A percentile compares a stretch with the other conserved stretches of the same genome.
These are phyloP conservation scores for Stylophora pistillata DNA, from an alignment of 64 coral and sea anemone species.

Conservation along the genomic window DNA sequence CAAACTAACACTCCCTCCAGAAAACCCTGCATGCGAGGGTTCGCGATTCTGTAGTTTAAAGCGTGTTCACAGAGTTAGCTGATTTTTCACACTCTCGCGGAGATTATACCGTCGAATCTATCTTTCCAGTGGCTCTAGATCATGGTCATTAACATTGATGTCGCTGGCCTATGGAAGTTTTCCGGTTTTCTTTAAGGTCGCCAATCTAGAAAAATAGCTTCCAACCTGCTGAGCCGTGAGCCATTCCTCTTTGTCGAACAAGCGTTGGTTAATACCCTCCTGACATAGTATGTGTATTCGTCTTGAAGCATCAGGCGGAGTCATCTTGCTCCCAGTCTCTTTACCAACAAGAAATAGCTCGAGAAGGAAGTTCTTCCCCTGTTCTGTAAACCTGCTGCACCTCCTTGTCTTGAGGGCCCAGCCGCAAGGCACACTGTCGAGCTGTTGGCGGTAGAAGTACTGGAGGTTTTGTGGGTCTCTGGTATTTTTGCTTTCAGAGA, in stretches of 20 bases:
- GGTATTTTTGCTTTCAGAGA: conserved; percentile 41
- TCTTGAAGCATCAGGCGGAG: conserved; percentile 16
- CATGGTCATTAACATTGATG: neutral
- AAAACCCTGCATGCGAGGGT: too few relatives aligned
- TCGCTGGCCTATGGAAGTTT: neutral
- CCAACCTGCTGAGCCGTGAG: neutral
- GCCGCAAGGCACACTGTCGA: neutral
- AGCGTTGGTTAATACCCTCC: conserved; percentile 6
- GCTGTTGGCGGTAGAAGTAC: conserved; percentile 10
- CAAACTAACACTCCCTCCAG: too few relatives aligned
- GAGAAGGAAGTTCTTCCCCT: conserved; percentile 20
- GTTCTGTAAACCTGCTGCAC: conserved; percentile 1
- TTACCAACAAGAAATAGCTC: conserved; percentile 18
- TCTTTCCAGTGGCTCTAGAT: conserved; percentile 8
- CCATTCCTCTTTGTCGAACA: conserved; percentile 25
- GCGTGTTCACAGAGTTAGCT: conserved; percentile 24
- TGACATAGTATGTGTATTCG: neutral
- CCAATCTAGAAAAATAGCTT: neutral
- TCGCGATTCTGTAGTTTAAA: conserved; percentile 7
- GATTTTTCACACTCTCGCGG: neutral
- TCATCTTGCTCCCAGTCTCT: neutral
- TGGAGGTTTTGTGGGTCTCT: conserved; percentile 19
- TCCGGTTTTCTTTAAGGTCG: conserved; percentile 20
- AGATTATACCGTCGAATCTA: too few relatives aligned
- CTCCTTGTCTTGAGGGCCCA: conserved; percentile 12